Evolutionary conservation across 2,113 vertebrate genomes (phyloP).

Genomic region (Cephalopterus ornatus): DNA sequence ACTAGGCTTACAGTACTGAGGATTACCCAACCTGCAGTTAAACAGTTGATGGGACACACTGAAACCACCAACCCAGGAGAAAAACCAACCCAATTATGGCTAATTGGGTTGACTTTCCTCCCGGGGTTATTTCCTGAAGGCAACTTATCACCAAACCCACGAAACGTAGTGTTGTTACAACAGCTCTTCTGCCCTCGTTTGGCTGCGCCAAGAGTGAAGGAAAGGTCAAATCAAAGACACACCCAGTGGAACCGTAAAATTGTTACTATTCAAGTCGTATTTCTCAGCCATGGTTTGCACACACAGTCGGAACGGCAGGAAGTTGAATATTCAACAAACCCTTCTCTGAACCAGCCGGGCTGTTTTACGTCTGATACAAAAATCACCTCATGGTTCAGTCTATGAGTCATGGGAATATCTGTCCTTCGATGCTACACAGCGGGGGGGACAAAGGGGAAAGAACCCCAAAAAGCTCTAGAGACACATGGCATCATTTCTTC

Average conservation of each 20-base stretch:
- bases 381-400: slow-evolving; percentile 14
- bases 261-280: neutral
- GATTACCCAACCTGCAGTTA: neutral
- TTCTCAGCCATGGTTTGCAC: slow-evolving; percentile 8
- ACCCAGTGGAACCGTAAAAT: neutral
- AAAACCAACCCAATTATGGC: slow-evolving; percentile 34
- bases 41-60: neutral
- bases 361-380: slow-evolving; percentile 23
- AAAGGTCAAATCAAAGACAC: slow-evolving; percentile 45
- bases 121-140: slow-evolving; percentile 11
- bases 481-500: neutral
- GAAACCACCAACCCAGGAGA: neutral
- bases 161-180: slow-evolving; percentile 27
- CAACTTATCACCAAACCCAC: slow-evolving; percentile 30
- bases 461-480: slow-evolving; percentile 56
- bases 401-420: slow-evolving; percentile 31
- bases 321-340: slow-evolving; percentile 30
- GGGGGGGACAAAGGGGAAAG: slow-evolving; percentile 24
- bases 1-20: slow-evolving; percentile 37
- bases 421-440: slow-evolving; percentile 17
- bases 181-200: neutral
- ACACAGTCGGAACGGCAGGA: neutral
- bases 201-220: neutral
- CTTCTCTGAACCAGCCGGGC: neutral
- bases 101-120: slow-evolving; percentile 50